Evolutionary conservation across 2,113 vertebrate genomes (phyloP).

Genomic region (Xiphophorus maculatus): DNA sequence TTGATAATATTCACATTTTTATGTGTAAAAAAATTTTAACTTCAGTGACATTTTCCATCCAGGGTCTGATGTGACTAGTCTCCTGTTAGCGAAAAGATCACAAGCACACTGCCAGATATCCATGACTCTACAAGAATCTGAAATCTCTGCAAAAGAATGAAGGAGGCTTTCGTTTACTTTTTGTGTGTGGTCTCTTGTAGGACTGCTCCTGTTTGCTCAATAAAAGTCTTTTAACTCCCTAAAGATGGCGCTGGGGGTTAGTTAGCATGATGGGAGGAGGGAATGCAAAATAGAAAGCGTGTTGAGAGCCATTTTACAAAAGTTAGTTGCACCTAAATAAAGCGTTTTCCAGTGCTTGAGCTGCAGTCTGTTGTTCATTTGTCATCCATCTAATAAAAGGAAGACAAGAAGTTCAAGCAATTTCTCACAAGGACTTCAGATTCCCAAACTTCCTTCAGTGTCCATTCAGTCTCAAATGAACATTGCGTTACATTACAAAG

Average conservation of each 20-base stretch:
- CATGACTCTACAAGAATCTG: conserved; percentile 28
- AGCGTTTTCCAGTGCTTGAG: too few species aligned
- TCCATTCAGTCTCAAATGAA: too few species aligned
- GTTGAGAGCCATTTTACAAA: too few species aligned
- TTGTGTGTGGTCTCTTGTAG: conserved; percentile 26
- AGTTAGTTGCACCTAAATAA: too few species aligned
- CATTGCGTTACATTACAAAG: too few species aligned
- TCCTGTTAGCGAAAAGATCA: conserved; percentile 17
- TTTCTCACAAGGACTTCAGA: too few species aligned
- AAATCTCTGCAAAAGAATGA: conserved; percentile 32
- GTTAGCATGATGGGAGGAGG: background rate
- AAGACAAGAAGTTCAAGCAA: too few species aligned
- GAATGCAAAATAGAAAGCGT: conserved; percentile 20
- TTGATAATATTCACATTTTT: too few species aligned
- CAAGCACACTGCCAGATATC: conserved; percentile 36
- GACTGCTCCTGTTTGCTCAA: conserved; percentile 45
- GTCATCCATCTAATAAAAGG: too few species aligned
- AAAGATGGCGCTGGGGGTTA: conserved; percentile 10
- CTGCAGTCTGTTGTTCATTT: too few species aligned
- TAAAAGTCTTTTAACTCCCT: conserved; percentile 67
- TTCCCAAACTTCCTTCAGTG: too few species aligned
- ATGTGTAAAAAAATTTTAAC: too few species aligned
- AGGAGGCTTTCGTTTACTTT: conserved; percentile 34
- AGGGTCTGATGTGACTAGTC: conserved; percentile 20
- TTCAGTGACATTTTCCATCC: background rate